phyloP scores from a whole-genome alignment of 2,797 vertebrate species.

The Gymnoscopelus braueri region DNA sequence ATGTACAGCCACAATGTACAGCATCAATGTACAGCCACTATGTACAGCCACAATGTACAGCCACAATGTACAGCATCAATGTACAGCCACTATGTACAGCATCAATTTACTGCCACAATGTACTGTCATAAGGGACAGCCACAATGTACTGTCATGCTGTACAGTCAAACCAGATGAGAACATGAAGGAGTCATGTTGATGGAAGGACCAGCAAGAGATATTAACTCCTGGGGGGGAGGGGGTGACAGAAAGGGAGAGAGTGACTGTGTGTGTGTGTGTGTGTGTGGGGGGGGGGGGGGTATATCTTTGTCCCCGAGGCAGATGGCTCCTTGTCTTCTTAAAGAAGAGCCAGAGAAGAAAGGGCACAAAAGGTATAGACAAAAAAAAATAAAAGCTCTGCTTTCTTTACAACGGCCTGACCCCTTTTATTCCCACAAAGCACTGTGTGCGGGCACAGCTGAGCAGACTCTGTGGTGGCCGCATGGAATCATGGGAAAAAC shows the following conservation, averaged over 20 bases:
- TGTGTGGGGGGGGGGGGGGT: constrained; percentile 14
- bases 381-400: constrained; percentile 55
- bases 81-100: too few species aligned
- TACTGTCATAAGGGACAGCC: too few species aligned
- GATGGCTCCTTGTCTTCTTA: constrained; percentile 83
- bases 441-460: constrained; percentile 70
- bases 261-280: too few species aligned
- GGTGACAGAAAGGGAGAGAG: constrained; percentile 9
- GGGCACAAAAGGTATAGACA: constrained; percentile 76
- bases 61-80: too few species aligned
- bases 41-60: too few species aligned
- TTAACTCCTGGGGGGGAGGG: constrained; percentile 46
- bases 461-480: constrained; percentile 57
- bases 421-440: constrained; percentile 67
- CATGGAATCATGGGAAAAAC: constrained; percentile 58
- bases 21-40: too few species aligned
- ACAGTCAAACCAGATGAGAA: constrained; percentile 52
- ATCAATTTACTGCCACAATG: too few species aligned
- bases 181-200: constrained; percentile 47
- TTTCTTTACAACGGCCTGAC: constrained; percentile 70
- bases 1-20: too few species aligned
- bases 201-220: constrained; percentile 52
- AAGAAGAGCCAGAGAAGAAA: constrained; percentile 75
- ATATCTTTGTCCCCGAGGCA: constrained; percentile 80
- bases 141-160: not conserved